Conservation (phyloP, 2,888 invertebrate species). For the Amphipyra berbera region DNA sequence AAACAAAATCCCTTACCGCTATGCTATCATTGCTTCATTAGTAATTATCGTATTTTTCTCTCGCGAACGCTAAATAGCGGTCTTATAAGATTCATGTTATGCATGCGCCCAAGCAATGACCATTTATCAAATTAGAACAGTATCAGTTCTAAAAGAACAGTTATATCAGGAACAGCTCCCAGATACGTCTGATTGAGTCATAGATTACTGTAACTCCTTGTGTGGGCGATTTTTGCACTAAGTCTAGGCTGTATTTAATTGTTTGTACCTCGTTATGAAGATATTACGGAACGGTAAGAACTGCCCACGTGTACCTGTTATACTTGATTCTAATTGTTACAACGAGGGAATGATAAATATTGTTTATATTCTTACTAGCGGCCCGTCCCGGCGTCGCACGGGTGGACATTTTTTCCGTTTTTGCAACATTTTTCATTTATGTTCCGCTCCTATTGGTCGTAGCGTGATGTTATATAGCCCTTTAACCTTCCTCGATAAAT, state of each 20-base stretch:
- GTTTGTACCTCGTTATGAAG: conserved; percentile 43
- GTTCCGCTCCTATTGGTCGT: no score
- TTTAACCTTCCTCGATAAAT: no score
- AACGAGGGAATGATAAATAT: conserved; percentile 42
- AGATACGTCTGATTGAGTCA: conserved; percentile 39
- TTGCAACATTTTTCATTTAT: no score
- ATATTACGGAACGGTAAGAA: conserved; percentile 50
- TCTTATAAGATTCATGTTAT: no score
- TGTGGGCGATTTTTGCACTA: conserved; percentile 52
- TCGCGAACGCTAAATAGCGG: no score
- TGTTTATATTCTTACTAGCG: conserved; percentile 33
- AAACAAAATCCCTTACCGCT: no score
- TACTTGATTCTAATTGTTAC: conserved; percentile 48
- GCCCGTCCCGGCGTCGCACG: no score
- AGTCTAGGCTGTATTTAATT: conserved; percentile 31
- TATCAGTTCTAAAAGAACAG: conserved; percentile 23
- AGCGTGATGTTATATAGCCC: no score
- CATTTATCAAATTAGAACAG: conserved; percentile 6
- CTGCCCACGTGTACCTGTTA: conserved; percentile 50
- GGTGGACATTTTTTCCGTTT: no score
- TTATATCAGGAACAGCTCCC: conserved; percentile 21
- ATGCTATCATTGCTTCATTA: no score
- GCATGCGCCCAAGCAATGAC: not conserved
- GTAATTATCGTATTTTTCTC: no score
- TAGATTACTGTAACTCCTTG: conserved; percentile 35